These are phyloP conservation scores for Callyntrura guangdongensis DNA, from an alignment of 2,888 invertebrate species.

Conservation along the genomic window DNA sequence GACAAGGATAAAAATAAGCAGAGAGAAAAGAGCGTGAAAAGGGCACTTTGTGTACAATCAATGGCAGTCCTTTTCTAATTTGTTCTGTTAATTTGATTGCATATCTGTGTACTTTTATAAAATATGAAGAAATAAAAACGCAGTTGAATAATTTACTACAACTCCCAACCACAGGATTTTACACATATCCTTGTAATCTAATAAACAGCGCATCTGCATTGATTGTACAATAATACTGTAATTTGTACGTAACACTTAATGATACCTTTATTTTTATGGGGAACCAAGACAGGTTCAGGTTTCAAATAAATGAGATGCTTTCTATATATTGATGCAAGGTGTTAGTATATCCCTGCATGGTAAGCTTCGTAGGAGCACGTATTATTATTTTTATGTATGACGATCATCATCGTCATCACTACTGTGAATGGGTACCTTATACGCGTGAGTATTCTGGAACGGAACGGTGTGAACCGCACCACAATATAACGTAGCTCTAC, in stretches of 20 bases:
- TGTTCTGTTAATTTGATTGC: constrained; percentile 69
- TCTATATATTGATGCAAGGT: background rate
- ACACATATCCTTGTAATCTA: constrained; percentile 15
- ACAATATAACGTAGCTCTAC: constrained; percentile 34
- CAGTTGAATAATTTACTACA: constrained; percentile 9
- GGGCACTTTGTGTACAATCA: constrained; percentile 57
- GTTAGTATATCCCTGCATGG: background rate
- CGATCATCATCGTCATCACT: too few species aligned
- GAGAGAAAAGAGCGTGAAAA: constrained; percentile 62
- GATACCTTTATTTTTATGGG: constrained; percentile 46
- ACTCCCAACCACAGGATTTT: background rate
- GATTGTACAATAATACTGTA: constrained; percentile 16
- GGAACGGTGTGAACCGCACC: constrained; percentile 56
- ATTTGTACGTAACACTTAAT: constrained; percentile 43
- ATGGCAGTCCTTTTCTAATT: constrained; percentile 65
- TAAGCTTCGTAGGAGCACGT: background rate
- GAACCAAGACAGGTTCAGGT: background rate
- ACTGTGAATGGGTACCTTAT: background rate
- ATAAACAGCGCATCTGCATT: constrained; percentile 26
- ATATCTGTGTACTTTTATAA: background rate
- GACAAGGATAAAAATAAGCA: constrained; percentile 43
- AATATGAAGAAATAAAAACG: constrained; percentile 43
- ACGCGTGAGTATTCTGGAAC: background rate
- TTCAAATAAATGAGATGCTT: constrained; percentile 33
- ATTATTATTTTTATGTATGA: too few species aligned